Evolutionary conservation across 2,113 vertebrate species (phyloP).

Genomic region (Nestor notabilis): DNA sequence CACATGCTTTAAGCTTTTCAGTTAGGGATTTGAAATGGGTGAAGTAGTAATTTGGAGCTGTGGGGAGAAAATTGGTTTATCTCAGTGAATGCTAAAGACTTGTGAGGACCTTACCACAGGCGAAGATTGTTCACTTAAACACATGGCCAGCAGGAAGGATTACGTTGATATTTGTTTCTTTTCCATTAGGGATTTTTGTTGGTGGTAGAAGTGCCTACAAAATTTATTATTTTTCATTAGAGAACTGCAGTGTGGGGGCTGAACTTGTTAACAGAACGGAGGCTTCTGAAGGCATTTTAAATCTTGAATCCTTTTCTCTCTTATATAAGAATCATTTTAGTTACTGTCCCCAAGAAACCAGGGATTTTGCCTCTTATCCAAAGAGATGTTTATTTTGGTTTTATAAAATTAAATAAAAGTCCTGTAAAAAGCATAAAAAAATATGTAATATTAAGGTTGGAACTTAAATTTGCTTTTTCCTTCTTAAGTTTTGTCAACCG

Average conservation of each 20-base stretch:
- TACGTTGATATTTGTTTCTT: background rate
- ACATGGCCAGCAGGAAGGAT: background rate
- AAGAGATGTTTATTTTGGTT: background rate
- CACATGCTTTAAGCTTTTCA: background rate
- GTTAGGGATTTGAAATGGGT: background rate
- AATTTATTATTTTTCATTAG: constrained; percentile 43
- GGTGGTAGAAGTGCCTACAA: background rate
- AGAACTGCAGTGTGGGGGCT: background rate
- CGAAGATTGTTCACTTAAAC: background rate
- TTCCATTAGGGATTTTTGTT: background rate
- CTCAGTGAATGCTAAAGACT: background rate
- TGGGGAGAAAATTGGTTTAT: background rate
- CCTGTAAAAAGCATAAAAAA: background rate
- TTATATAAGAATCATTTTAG: background rate
- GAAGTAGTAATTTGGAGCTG: background rate
- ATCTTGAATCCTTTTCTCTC: background rate
- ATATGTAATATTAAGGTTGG: background rate
- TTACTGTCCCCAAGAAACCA: background rate
- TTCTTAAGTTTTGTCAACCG: background rate
- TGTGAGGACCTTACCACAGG: background rate
- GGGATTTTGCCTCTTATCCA: background rate
- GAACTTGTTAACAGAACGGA: background rate
- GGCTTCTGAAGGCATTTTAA: constrained; percentile 33
- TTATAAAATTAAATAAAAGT: background rate
- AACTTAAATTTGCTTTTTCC: background rate